Percentiles rank a stretch among this genome's conserved stretches.
phyloP scores from a whole-genome alignment of 2,113 vertebrate genomes.

The Hemiscyllium ocellatum region DNA sequence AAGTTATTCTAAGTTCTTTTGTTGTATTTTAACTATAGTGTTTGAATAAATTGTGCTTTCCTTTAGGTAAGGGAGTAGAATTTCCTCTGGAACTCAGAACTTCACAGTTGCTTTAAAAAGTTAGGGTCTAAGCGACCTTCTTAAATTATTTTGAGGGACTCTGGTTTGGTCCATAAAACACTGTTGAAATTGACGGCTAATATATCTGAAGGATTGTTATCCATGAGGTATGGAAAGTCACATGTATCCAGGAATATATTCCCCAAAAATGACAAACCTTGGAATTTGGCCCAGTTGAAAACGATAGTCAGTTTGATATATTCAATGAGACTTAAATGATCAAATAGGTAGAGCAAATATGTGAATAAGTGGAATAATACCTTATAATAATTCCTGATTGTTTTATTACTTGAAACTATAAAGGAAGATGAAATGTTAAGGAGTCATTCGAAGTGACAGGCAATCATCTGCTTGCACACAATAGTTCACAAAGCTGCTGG shows the following conservation, averaged over 20 bases:
- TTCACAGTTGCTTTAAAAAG: too few species aligned
- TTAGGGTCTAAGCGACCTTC: too few species aligned
- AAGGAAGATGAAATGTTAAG: background rate
- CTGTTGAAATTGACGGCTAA: background rate
- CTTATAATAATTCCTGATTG: background rate
- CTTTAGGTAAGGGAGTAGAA: too few species aligned
- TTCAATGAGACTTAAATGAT: background rate
- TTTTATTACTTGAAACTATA: background rate
- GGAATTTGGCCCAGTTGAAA: background rate
- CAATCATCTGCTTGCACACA: background rate
- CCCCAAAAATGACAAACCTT: background rate
- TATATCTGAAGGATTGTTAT: background rate
- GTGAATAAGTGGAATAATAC: background rate
- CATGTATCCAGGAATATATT: background rate
- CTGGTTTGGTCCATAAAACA: too few species aligned
- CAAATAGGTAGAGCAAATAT: constrained; percentile 1
- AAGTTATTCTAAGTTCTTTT: too few species aligned
- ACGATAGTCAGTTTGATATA: background rate
- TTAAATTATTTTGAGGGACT: too few species aligned
- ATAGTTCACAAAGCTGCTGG: background rate
- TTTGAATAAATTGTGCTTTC: too few species aligned
- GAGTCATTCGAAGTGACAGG: background rate
- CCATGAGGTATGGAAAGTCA: background rate
- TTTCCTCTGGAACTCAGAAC: too few species aligned
- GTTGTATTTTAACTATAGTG: too few species aligned